Conservation (phyloP, 1,140 invertebrate genomes). For the Potamilus streckersoni region DNA sequence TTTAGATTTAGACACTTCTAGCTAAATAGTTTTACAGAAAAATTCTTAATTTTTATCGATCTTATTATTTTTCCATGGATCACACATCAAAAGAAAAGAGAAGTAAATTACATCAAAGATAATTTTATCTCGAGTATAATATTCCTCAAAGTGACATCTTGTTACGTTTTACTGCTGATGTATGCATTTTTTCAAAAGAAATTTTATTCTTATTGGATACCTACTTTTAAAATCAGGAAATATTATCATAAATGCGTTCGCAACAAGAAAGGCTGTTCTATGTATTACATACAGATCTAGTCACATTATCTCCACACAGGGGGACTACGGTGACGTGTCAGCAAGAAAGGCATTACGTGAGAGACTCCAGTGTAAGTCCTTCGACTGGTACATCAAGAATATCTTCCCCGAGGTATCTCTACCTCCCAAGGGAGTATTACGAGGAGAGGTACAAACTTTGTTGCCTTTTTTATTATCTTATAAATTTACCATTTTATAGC, state of each 20-base stretch:
- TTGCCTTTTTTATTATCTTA: no score
- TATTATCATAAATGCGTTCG: neutral
- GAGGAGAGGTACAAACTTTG: slow-evolving; percentile 44
- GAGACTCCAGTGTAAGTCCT: slow-evolving; percentile 89
- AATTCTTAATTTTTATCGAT: no score
- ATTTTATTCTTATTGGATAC: neutral
- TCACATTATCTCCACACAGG: slow-evolving; percentile 21
- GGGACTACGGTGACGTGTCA: slow-evolving; percentile 69
- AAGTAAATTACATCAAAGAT: no score
- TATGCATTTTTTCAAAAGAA: neutral
- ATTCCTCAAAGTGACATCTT: no score
- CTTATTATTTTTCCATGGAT: no score
- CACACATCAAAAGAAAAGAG: no score
- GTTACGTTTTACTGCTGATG: neutral
- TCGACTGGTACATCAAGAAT: slow-evolving; percentile 96
- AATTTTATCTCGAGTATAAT: no score
- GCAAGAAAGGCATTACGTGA: slow-evolving; percentile 81
- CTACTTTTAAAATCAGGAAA: neutral
- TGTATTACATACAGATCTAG: neutral
- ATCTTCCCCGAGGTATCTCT: slow-evolving; percentile 90
- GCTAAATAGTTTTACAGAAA: no score
- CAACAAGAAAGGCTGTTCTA: neutral
- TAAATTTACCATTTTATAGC: no score
- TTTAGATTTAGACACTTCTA: no score
- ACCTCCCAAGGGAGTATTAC: slow-evolving; percentile 41